Evolutionary conservation across 1,140 invertebrate species (phyloP).

Genomic region (Nymphalis io): DNA sequence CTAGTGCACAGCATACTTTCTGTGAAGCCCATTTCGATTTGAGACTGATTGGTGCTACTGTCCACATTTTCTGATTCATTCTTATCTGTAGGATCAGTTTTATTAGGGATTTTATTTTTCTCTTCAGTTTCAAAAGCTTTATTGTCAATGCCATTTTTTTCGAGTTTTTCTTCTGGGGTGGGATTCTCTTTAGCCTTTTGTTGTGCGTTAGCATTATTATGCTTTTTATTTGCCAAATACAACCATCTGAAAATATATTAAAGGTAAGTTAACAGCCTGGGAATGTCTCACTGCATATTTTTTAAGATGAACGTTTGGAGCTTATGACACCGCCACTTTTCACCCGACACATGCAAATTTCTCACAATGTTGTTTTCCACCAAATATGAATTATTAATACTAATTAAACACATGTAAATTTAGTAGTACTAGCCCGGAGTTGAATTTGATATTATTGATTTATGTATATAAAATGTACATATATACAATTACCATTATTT

Average conservation of each 20-base stretch:
- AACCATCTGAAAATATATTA: constrained; percentile 61
- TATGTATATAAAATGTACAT: too few relatives aligned
- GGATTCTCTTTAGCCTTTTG: constrained; percentile 26
- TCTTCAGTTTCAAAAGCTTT: constrained; percentile 67
- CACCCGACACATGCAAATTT: too few relatives aligned
- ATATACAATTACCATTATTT: too few relatives aligned
- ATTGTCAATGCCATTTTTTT: constrained; percentile 61
- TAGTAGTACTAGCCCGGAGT: too few relatives aligned
- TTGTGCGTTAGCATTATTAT: constrained; percentile 35
- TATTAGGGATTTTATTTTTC: constrained; percentile 34
- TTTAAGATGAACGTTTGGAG: too few relatives aligned
- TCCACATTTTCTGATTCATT: constrained; percentile 31
- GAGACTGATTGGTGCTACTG: constrained; percentile 53
- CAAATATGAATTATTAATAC: too few relatives aligned
- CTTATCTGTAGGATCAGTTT: constrained; percentile 11
- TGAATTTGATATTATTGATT: too few relatives aligned
- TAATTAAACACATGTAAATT: too few relatives aligned
- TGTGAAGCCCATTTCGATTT: constrained; percentile 74
- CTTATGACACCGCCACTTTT: too few relatives aligned
- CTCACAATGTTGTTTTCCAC: too few relatives aligned
- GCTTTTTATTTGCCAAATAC: constrained; percentile 72
- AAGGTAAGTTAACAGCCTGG: neutral
- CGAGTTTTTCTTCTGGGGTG: constrained; percentile 42
- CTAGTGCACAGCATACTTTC: constrained; percentile 71
- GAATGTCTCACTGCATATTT: neutral